Evolutionary conservation across 1,140 invertebrate genomes (phyloP), one percentile per base, ranked within the genome.

Genomic region (Helicoverpa zea): DNA sequence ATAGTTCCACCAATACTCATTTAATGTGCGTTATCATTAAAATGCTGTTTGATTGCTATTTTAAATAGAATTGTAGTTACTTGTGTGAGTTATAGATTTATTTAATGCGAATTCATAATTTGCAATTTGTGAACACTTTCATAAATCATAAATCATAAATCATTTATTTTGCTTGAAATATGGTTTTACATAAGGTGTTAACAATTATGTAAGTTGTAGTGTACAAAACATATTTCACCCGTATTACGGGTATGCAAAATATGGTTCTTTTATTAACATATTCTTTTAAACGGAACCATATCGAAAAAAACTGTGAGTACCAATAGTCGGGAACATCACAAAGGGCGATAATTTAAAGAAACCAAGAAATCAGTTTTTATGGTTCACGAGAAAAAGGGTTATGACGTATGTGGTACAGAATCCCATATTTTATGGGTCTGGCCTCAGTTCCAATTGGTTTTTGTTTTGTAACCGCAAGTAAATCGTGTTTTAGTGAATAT

Each of bases 331-430:
- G 10, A 2, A 56, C 16, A 29, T 47, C 80, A 87, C 85, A 90
- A 88, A 89, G 83, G 82, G 72, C 84, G 73, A 85, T 88, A 86
- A 89, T 84, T 89, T 84, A 89, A 86, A 76, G 81, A 82, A 83
- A 86, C 84, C 84, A 80, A 85, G 81, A 85, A 87, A 87, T 86
- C 83, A 79, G 81, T 84, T 87, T 84, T 82, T 80, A 77, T 70
- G 73, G 81, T 85, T 84, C 82, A 47, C 79, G 61, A 77, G 80
- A 85, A 82, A 43, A 75, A 83, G 80, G 70, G 79, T 82, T 85
- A 81, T 81, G 75, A 77, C 61, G 51, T 56, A 54, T 72, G 49
- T 10, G 49, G 49, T 30, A 30, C 49, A 66, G 66, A 58, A 64
- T 66, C 16, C 47, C 13, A n/a, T 64, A 66, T 77, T 77, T 77